Conservation (phyloP, 2,888 invertebrate genomes). For the Drosophila algonquin region DNA sequence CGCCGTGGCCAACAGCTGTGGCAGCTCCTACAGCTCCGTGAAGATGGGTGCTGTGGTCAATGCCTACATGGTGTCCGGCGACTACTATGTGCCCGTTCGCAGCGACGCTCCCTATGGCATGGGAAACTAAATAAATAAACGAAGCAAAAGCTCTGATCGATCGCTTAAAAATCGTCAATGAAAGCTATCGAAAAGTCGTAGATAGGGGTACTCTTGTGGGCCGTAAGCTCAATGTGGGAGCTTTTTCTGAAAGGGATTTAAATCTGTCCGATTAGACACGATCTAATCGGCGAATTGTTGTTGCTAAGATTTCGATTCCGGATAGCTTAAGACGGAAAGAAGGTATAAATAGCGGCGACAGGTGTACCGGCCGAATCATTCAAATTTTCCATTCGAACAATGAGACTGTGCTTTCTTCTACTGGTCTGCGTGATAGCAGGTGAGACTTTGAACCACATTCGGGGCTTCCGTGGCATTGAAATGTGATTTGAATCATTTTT, state of each 20-base stretch:
- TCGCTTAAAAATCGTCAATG: too few relatives aligned
- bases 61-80: conserved; percentile 72
- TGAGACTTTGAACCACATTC: conserved; percentile 42
- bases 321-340: background rate
- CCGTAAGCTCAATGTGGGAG: conserved; percentile 11
- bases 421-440: conserved; percentile 52
- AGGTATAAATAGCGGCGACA: conserved; percentile 46
- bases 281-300: conserved; percentile 31
- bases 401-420: conserved; percentile 53
- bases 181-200: too few relatives aligned
- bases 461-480: background rate
- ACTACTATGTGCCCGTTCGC: conserved; percentile 78
- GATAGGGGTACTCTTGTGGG: too few relatives aligned
- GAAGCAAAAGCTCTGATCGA: conserved; percentile 9
- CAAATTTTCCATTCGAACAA: conserved; percentile 25
- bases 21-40: conserved; percentile 68
- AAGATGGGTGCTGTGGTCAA: conserved; percentile 76
- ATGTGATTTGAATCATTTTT: background rate
- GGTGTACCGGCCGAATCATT: conserved; percentile 30
- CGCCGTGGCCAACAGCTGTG: conserved; percentile 73
- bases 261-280: conserved; percentile 29
- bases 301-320: conserved; percentile 6
- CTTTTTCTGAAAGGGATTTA: background rate
- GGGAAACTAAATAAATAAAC: conserved; percentile 51
- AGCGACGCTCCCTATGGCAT: conserved; percentile 71